A percentile compares a stretch with the other conserved stretches of the same genome.
These are phyloP conservation scores for Sus scrofa DNA, from an alignment of 2,113 vertebrate species.

Conservation along the genomic window DNA sequence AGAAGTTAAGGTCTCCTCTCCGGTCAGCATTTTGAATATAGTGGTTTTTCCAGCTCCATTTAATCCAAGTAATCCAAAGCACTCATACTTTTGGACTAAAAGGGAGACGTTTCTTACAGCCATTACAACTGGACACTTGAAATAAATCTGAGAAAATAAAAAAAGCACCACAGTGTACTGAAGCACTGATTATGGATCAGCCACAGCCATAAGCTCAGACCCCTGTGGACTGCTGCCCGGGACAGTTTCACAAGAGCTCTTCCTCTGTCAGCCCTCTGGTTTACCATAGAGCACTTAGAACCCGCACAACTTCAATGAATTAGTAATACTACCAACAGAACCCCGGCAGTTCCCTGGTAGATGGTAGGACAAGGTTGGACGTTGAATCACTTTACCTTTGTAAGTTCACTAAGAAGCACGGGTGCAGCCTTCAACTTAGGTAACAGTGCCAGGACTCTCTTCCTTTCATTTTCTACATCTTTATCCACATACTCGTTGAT, in stretches of 20 bases:
- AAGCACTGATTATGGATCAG: background rate
- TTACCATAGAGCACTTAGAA: background rate
- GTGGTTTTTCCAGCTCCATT: conserved; percentile 96
- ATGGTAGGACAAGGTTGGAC: background rate
- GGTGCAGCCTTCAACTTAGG: background rate
- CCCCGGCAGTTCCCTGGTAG: background rate
- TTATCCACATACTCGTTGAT: background rate
- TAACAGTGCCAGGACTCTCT: background rate
- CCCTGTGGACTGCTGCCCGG: background rate
- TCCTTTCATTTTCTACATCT: conserved; percentile 34
- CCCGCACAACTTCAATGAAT: background rate
- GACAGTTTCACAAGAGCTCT: background rate
- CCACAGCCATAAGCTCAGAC: background rate
- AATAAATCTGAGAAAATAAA: conserved; percentile 68
- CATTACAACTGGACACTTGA: conserved; percentile 84
- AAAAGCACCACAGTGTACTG: background rate
- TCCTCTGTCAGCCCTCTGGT: background rate
- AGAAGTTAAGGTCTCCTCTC: conserved; percentile 87
- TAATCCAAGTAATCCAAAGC: conserved; percentile 95
- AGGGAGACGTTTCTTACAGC: conserved; percentile 74
- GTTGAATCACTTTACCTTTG: conserved; percentile 63
- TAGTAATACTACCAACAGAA: background rate
- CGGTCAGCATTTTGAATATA: conserved; percentile 95
- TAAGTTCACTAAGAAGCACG: conserved; percentile 62
- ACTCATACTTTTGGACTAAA: conserved; percentile 84